These are phyloP conservation scores for Drosophila helvetica DNA, from an alignment of 2,888 invertebrate species.

Conservation along the genomic window DNA sequence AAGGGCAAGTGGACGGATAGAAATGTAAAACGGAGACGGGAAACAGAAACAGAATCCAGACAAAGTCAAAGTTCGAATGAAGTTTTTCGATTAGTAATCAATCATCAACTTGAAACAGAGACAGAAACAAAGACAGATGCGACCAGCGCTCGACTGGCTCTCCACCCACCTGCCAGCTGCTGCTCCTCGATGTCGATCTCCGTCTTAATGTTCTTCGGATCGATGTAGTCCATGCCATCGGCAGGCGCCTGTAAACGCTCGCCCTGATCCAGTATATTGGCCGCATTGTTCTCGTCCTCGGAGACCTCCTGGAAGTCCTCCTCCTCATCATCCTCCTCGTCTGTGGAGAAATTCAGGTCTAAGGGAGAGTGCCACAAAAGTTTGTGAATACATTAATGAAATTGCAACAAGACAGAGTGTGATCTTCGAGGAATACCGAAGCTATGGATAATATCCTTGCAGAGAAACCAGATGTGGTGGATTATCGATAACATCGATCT, in stretches of 20 bases:
- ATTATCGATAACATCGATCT: too few relatives aligned
- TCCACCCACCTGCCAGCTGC: slow-evolving; percentile 73
- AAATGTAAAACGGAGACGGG: slow-evolving; percentile 30
- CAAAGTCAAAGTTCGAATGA: slow-evolving; percentile 43
- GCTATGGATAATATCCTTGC: neutral
- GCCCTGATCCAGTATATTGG: slow-evolving; percentile 83
- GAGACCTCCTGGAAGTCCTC: slow-evolving; percentile 87
- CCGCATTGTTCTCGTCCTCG: slow-evolving; percentile 85
- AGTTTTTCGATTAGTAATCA: slow-evolving; percentile 44
- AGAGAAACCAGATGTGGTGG: neutral
- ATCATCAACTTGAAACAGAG: slow-evolving; percentile 14
- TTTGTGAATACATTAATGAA: slow-evolving; percentile 9
- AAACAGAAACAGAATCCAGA: slow-evolving; percentile 58
- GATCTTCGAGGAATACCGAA: neutral
- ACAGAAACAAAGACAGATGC: neutral
- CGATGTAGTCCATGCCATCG: slow-evolving; percentile 70
- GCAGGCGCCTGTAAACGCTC: slow-evolving; percentile 74
- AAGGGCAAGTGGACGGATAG: slow-evolving; percentile 26
- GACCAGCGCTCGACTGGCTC: neutral
- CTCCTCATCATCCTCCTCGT: slow-evolving; percentile 86
- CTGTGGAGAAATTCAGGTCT: slow-evolving; percentile 90
- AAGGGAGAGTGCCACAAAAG: slow-evolving; percentile 1
- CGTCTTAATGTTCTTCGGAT: slow-evolving; percentile 76
- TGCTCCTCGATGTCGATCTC: slow-evolving; percentile 78
- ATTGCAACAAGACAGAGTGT: neutral